Evolutionary conservation across 2,113 vertebrate genomes (phyloP), one percentile per base, ranked within the genome.

Genomic region (Austrofundulus limnaeus): DNA sequence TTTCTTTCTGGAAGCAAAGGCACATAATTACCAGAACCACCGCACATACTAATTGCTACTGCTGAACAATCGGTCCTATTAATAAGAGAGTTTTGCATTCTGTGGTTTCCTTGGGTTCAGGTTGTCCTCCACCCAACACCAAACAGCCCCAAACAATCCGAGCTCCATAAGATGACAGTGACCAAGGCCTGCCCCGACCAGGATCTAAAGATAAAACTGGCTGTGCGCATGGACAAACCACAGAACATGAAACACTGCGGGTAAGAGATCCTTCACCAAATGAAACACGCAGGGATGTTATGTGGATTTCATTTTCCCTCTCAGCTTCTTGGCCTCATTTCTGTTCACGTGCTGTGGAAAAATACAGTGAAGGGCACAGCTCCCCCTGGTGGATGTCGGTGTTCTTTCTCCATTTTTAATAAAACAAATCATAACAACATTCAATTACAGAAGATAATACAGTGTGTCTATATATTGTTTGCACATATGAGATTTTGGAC

Each of bases 211-310:
- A 99, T 99, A 90, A 98, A 98, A 86, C 94, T 99, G 78, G 97
- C 97, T 0, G 94, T 99, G 61, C 92, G 97, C 80, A 99, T 99
- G 97, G 97, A 99, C 90, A 99, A 99, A 79, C 97, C 97, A 57
- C 97, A 99, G 87, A 99, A 99, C 88, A 98, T 99, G 96, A 99
- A 99, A 77, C 97, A 98, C 89, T 99, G 95, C 90, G 97, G 97
- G 97, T 99, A 93, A 94, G 92, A 25, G 9, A 23, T 9, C 9
- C 9, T 11, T 28, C 23, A 25, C 19, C 24, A 39, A 24, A 25
- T 6, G 24, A 43, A 21, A 11, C 5, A 0, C 48, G 19, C n/a
- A 16, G 39, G 17, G 38, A 66, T 11, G 38, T 56, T 66, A 43
- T 49, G 38, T 42, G 79, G 53, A 52, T 68, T 50, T 49, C 38